Evolutionary conservation across 2,797 vertebrate species (phyloP).

Genomic region (Rousettus madagascariensis): DNA sequence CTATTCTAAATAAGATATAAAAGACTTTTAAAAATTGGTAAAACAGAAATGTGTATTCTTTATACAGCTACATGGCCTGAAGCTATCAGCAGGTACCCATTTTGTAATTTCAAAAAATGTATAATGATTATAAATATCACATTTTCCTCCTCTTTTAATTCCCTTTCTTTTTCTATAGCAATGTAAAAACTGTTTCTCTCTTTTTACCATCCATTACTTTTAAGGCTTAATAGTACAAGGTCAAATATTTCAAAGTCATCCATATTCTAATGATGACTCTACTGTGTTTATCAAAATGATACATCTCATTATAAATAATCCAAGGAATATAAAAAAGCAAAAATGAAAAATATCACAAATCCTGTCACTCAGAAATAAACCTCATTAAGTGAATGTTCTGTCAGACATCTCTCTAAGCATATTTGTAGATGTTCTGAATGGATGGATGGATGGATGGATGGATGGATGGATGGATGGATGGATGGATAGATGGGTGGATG

Average conservation of each 20-base stretch:
- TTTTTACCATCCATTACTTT: background rate
- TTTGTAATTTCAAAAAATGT: background rate
- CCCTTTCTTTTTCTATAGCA: background rate
- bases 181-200: background rate
- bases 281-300: background rate
- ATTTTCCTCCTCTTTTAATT: slow-evolving; percentile 24
- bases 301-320: background rate
- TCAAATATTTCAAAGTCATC: slow-evolving; percentile 29
- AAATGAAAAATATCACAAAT: background rate
- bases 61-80: background rate
- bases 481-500: background rate
- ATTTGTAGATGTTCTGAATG: background rate
- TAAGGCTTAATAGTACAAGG: background rate
- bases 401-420: background rate
- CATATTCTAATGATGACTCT: background rate
- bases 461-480: background rate
- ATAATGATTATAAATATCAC: background rate
- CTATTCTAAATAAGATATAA: background rate
- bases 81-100: background rate
- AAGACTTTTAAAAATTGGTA: background rate
- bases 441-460: background rate
- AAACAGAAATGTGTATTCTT: background rate
- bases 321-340: background rate
- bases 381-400: background rate
- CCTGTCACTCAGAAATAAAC: background rate